Evolutionary conservation across 2,113 vertebrate genomes (phyloP).

Genomic region (Piprites chloris): DNA sequence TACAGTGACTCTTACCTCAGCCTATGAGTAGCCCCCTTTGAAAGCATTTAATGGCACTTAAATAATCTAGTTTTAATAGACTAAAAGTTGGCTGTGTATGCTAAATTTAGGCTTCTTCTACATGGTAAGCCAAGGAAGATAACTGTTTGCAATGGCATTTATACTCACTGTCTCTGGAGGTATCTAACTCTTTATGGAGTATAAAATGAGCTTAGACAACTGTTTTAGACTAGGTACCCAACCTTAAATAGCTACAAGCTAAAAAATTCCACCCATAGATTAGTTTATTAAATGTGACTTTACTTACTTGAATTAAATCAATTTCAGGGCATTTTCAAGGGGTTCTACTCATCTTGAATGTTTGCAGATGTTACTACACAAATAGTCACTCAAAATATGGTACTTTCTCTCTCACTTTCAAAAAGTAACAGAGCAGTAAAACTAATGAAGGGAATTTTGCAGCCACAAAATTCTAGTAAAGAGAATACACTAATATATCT

Average conservation of each 20-base stretch:
- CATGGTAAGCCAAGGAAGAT: not conserved
- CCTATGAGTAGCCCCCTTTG: not conserved
- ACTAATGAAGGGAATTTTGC: not conserved
- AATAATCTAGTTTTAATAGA: not conserved
- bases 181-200: not conserved
- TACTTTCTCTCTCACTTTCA: not conserved
- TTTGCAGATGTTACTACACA: not conserved
- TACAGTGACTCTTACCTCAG: not conserved
- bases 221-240: not conserved
- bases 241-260: not conserved
- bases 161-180: not conserved
- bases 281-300: not conserved
- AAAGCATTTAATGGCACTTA: not conserved
- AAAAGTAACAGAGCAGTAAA: not conserved
- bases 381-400: not conserved
- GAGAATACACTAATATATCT: not conserved
- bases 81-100: not conserved
- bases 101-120: not conserved
- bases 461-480: not conserved
- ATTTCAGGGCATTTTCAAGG: not conserved
- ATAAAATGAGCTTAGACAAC: not conserved
- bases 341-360: not conserved
- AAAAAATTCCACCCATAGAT: not conserved
- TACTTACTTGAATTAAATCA: not conserved
- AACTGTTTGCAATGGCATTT: not conserved